Percentiles rank a stretch among this genome's conserved stretches.
phyloP scores from a whole-genome alignment of 2,888 invertebrate species.

The Tipula lateralis region DNA sequence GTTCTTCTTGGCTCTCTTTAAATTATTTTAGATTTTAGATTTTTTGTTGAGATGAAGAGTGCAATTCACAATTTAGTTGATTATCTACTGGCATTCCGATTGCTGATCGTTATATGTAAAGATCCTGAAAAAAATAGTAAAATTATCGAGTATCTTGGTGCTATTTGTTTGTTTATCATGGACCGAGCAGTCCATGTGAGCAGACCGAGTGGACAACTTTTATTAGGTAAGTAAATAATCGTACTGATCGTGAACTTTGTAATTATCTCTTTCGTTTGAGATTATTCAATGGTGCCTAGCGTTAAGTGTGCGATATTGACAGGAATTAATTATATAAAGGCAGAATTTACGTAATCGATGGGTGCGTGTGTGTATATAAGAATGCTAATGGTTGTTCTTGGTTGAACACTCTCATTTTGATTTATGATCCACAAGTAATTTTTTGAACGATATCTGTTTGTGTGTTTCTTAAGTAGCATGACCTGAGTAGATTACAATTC shows the following conservation, averaged over 20 bases:
- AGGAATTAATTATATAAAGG: background rate
- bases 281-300: background rate
- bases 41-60: no score
- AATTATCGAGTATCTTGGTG: background rate
- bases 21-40: no score
- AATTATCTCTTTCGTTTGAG: background rate
- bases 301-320: background rate
- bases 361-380: background rate
- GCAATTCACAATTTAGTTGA: background rate
- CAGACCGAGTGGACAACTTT: background rate
- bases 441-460: background rate
- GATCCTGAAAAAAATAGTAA: background rate
- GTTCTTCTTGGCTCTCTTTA: no score
- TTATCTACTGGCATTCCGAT: background rate
- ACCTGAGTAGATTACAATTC: background rate
- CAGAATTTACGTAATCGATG: background rate
- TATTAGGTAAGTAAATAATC: background rate
- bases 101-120: background rate
- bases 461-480: no score
- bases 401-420: no score
- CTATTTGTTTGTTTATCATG: background rate
- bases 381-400: no score
- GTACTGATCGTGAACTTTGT: background rate
- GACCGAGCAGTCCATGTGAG: background rate
- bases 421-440: no score